Conservation (phyloP, 2,797 vertebrate species). For the Sebastes cheni region DNA sequence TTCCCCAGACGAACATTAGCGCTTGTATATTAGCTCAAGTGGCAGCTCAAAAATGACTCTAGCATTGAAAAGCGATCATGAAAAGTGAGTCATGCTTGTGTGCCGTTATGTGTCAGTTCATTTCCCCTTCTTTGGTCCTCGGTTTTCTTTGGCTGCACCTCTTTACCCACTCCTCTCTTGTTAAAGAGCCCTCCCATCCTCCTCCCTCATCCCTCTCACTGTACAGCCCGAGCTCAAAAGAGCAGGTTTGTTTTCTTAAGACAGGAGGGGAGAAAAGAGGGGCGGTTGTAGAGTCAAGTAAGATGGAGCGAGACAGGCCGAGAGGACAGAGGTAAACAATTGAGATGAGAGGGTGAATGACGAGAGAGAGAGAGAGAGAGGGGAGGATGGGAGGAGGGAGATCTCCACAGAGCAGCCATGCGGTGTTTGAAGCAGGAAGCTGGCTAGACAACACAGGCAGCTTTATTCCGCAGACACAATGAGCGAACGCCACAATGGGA, state of each 20-base stretch:
- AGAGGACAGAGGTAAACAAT: slow-evolving; percentile 62
- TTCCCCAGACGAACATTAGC: slow-evolving; percentile 42
- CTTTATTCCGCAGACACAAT: slow-evolving; percentile 84
- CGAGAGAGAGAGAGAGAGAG: slow-evolving; percentile 4
- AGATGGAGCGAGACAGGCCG: slow-evolving; percentile 30
- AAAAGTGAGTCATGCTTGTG: slow-evolving; percentile 68
- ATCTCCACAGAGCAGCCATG: slow-evolving; percentile 74
- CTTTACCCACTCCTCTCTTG: slow-evolving; percentile 27
- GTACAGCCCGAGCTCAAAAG: slow-evolving; percentile 62
- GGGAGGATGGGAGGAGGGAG: slow-evolving; percentile 58
- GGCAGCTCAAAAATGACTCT: slow-evolving; percentile 56
- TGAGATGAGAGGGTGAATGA: slow-evolving; percentile 58
- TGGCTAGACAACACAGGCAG: slow-evolving; percentile 86
- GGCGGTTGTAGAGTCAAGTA: slow-evolving; percentile 33
- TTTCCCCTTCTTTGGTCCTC: slow-evolving; percentile 59
- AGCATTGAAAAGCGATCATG: slow-evolving; percentile 67
- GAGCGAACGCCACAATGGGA: slow-evolving; percentile 79
- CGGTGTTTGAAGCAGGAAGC: slow-evolving; percentile 83
- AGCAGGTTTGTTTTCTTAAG: slow-evolving; percentile 72
- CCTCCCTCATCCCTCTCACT: slow-evolving; percentile 42
- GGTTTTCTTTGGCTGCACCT: slow-evolving; percentile 67
- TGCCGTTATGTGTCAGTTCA: slow-evolving; percentile 51
- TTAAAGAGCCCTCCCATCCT: slow-evolving; percentile 24
- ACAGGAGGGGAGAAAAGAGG: slow-evolving; percentile 35
- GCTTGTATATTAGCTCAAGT: slow-evolving; percentile 48